Evolutionary conservation across 2,113 vertebrate genomes (phyloP).

Genomic region (Stomatorhinus ivindoensis): DNA sequence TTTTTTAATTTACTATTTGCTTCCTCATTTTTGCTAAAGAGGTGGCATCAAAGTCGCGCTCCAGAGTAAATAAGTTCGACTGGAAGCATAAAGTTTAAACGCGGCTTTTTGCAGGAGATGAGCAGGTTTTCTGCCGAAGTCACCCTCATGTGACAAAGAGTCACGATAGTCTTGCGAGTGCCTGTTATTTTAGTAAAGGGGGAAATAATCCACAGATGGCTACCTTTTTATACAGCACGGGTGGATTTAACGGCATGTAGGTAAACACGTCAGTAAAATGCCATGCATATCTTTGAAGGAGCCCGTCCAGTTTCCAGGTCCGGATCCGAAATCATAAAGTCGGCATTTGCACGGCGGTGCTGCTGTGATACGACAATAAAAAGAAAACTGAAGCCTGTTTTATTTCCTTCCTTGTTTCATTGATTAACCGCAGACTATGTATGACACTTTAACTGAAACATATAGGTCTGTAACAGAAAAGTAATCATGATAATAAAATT

Average conservation of each 20-base stretch:
- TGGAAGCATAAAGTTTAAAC: neutral
- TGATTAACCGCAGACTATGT: constrained; percentile 2
- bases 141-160: neutral
- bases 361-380: neutral
- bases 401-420: constrained; percentile 14
- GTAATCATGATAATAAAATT: neutral
- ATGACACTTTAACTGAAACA: neutral
- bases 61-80: neutral
- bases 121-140: neutral
- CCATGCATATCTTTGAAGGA: neutral
- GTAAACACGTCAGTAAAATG: neutral
- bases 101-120: neutral
- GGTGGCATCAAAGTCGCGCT: neutral
- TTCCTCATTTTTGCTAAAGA: neutral
- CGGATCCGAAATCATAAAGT: neutral
- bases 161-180: neutral
- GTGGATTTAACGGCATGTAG: neutral
- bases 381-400: neutral
- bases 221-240: neutral
- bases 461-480: neutral
- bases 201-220: neutral
- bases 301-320: neutral
- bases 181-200: neutral
- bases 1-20: neutral
- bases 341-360: neutral